Percentiles rank a stretch among this genome's conserved stretches.
Evolutionary conservation across 1,140 invertebrate species (phyloP).

Genomic region (Zaprionus kolodkinae): DNA sequence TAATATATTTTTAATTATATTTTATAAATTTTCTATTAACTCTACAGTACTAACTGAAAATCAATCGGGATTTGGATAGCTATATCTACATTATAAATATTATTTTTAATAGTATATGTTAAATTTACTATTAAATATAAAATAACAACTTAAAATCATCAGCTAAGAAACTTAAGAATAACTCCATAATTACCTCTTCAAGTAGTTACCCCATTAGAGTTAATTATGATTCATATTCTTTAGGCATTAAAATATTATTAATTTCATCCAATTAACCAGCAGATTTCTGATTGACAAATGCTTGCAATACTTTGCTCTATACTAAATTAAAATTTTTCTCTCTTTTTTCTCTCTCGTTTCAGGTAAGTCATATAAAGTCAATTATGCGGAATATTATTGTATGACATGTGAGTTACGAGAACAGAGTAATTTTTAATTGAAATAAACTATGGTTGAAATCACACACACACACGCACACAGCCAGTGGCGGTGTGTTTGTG

Average conservation of each 20-base stretch:
- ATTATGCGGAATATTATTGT: constrained; percentile 33
- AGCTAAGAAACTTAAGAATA: too few relatives aligned
- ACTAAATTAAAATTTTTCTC: constrained; percentile 57
- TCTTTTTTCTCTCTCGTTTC: constrained; percentile 43
- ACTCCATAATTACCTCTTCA: background rate
- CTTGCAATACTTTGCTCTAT: constrained; percentile 23
- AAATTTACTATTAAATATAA: too few relatives aligned
- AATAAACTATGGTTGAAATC: constrained; percentile 59
- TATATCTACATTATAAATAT: too few relatives aligned
- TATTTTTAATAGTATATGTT: too few relatives aligned
- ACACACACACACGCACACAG: constrained; percentile 11
- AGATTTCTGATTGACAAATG: constrained; percentile 12
- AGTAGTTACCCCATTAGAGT: background rate
- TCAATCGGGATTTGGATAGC: too few relatives aligned
- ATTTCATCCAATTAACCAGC: background rate
- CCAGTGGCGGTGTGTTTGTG: background rate
- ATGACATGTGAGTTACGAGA: constrained; percentile 28
- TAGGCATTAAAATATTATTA: background rate
- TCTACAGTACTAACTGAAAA: too few relatives aligned
- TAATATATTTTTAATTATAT: too few relatives aligned
- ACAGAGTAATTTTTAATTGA: constrained; percentile 63
- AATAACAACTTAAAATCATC: too few relatives aligned
- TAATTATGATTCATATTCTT: background rate
- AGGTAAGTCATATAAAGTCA: constrained; percentile 70
- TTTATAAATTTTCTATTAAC: too few relatives aligned